These are phyloP conservation scores for Enteromius argenteus DNA, from an alignment of 2,797 vertebrate genomes.

Conservation along the genomic window DNA sequence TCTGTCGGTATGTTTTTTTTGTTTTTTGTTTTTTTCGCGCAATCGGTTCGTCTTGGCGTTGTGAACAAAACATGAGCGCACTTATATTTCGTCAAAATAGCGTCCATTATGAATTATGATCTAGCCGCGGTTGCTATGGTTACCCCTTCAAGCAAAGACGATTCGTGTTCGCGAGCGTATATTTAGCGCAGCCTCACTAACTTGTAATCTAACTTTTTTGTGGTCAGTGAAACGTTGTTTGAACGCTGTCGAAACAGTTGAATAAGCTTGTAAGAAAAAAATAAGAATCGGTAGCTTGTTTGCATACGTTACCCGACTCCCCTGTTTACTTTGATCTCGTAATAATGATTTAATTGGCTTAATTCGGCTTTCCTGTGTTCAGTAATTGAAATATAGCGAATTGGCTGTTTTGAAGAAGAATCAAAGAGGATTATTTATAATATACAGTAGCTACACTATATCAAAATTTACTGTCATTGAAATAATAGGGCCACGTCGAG, in stretches of 20 bases:
- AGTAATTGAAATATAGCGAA: neutral
- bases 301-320: neutral
- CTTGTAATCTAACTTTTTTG: neutral
- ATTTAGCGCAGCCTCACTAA: neutral
- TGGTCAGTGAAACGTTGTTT: neutral
- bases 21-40: neutral
- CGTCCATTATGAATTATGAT: neutral
- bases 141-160: neutral
- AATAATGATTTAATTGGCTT: neutral
- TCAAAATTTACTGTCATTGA: too few relatives aligned
- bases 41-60: neutral
- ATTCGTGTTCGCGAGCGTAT: neutral
- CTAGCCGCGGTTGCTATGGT: conserved; percentile 1
- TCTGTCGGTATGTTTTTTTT: neutral
- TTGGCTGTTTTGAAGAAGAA: neutral
- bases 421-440: neutral
- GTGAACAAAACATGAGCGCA: neutral
- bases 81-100: neutral
- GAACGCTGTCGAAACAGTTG: neutral
- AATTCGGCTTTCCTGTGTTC: neutral
- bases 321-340: neutral
- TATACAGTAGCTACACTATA: neutral
- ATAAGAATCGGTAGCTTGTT: neutral
- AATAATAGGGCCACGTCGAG: neutral
- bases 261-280: neutral